Evolutionary conservation across 2,888 invertebrate species (phyloP).

Genomic region (Nebria brevicollis): DNA sequence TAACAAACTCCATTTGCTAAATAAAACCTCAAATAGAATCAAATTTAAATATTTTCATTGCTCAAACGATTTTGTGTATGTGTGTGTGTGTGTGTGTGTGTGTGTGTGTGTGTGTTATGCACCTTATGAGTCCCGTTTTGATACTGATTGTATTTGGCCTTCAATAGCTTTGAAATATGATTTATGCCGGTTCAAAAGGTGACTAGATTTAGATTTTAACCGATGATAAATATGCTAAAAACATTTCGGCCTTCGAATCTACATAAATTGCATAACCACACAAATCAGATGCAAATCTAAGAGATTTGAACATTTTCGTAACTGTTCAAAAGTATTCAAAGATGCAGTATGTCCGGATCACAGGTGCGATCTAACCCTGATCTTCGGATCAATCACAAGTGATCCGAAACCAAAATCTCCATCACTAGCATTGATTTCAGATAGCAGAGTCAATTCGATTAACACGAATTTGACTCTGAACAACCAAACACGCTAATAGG

Average conservation of each 20-base stretch:
- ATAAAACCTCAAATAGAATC: too few relatives aligned
- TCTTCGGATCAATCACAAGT: neutral
- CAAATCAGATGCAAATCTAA: slow-evolving; percentile 8
- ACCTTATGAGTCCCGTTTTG: neutral
- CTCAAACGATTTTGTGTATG: too few relatives aligned
- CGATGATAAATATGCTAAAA: slow-evolving; percentile 13
- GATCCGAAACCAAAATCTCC: neutral
- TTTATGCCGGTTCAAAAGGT: slow-evolving; percentile 24
- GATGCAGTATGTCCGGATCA: neutral
- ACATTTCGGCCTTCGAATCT: slow-evolving; percentile 23
- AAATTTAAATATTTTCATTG: too few relatives aligned
- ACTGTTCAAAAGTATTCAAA: slow-evolving; percentile 1
- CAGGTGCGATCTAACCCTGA: slow-evolving; percentile 1
- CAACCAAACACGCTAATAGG: neutral
- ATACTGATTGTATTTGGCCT: slow-evolving; percentile 18
- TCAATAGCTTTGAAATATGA: slow-evolving; percentile 11
- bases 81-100: too few relatives aligned
- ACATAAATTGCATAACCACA: slow-evolving; percentile 11
- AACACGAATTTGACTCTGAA: neutral
- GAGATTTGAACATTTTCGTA: slow-evolving; percentile 3
- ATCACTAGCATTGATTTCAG: neutral
- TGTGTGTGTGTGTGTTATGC: neutral
- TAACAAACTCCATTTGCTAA: too few relatives aligned
- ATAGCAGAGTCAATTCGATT: neutral
- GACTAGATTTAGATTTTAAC: slow-evolving; percentile 23